Percentiles rank a stretch among this genome's conserved stretches.
These are phyloP conservation scores for Pygmarrhopalites habei DNA, from an alignment of 1,140 invertebrate species.

Conservation along the genomic window DNA sequence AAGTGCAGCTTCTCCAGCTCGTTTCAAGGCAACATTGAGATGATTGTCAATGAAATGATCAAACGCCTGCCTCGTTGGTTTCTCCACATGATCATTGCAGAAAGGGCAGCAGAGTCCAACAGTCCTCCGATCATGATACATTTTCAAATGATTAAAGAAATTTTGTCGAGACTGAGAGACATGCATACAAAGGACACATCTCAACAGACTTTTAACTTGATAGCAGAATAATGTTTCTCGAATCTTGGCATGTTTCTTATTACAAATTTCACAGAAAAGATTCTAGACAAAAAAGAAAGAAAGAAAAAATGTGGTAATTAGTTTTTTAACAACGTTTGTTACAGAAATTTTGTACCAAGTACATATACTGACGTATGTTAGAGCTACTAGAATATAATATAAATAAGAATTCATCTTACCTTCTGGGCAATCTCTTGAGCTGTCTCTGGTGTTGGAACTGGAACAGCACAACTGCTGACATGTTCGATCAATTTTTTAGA, in stretches of 20 bases:
- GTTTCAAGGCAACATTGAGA: slow-evolving; percentile 15
- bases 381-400: too few relatives aligned
- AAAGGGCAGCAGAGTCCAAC: slow-evolving; percentile 20
- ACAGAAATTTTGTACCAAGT: too few relatives aligned
- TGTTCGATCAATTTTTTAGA: slow-evolving; percentile 9
- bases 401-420: too few relatives aligned
- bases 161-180: slow-evolving; percentile 7
- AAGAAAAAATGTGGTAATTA: too few relatives aligned
- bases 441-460: background rate
- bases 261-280: slow-evolving; percentile 23
- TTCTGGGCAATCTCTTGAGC: slow-evolving; percentile 19
- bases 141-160: slow-evolving; percentile 24
- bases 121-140: slow-evolving; percentile 6
- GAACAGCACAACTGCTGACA: background rate
- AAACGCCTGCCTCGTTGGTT: slow-evolving; percentile 13
- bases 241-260: slow-evolving; percentile 12
- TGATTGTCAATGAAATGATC: slow-evolving; percentile 23
- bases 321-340: too few relatives aligned
- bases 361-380: too few relatives aligned
- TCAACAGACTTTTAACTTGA: slow-evolving; percentile 8
- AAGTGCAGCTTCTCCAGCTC: background rate
- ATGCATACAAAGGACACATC: slow-evolving; percentile 25
- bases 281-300: too few relatives aligned
- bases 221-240: slow-evolving; percentile 22
- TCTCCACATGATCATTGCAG: slow-evolving; percentile 6